phyloP scores from a whole-genome alignment of 2,888 invertebrate species.

The Harmothoe impar region DNA sequence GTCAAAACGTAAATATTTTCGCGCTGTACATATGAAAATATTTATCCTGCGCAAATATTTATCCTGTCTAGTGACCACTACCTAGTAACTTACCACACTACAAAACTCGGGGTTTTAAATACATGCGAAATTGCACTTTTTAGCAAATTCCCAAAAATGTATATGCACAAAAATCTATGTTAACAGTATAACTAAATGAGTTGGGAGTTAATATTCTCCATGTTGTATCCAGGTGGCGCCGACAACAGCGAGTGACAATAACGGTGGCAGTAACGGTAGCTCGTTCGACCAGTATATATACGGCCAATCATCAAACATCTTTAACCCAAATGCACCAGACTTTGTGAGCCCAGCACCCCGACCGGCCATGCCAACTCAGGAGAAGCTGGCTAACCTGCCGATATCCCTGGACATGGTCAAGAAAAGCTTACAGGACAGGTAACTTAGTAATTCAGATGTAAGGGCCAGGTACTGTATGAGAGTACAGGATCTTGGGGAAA shows the following conservation, averaged over 20 bases:
- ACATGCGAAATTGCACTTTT: too few relatives aligned
- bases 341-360: not conserved
- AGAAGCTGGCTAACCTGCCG: constrained; percentile 40
- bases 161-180: too few relatives aligned
- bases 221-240: constrained; percentile 47
- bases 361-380: not conserved
- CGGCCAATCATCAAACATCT: constrained; percentile 56
- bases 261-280: constrained; percentile 65
- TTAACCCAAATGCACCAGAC: constrained; percentile 58
- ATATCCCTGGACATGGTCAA: constrained; percentile 77
- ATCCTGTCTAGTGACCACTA: too few relatives aligned
- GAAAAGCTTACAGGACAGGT: constrained; percentile 83
- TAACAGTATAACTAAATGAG: too few relatives aligned
- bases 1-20: too few relatives aligned
- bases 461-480: not conserved
- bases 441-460: constrained; percentile 67
- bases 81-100: too few relatives aligned
- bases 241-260: not conserved
- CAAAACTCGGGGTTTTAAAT: too few relatives aligned
- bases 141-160: too few relatives aligned
- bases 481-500: not conserved
- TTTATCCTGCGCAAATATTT: too few relatives aligned
- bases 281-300: constrained; percentile 65
- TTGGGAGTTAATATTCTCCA: too few relatives aligned
- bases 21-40: too few relatives aligned